Conservation (phyloP, 2,797 vertebrate genomes). For the Amniataba percoides region DNA sequence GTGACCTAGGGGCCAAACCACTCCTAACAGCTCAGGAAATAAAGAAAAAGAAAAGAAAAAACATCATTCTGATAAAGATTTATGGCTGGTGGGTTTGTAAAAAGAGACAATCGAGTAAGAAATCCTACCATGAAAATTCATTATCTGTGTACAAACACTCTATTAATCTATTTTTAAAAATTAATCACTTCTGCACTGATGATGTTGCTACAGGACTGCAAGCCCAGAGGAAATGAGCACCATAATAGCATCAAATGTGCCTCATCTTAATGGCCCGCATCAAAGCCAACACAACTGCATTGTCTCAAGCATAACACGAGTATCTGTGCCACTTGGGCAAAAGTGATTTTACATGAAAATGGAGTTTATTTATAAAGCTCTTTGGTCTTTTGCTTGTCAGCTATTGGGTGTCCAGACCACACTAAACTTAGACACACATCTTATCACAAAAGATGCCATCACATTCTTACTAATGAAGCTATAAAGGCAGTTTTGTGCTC, state of each 20-base stretch:
- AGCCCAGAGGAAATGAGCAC: slow-evolving; percentile 75
- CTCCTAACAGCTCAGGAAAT: neutral
- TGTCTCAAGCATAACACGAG: slow-evolving; percentile 63
- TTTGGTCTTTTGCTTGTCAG: slow-evolving; percentile 62
- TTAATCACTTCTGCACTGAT: slow-evolving; percentile 74
- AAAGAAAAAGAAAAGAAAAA: slow-evolving; percentile 1
- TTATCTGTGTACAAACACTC: slow-evolving; percentile 65
- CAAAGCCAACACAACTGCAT: slow-evolving; percentile 71
- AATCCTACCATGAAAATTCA: slow-evolving; percentile 53
- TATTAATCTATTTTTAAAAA: slow-evolving; percentile 79
- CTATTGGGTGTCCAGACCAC: slow-evolving; percentile 21
- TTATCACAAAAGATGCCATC: slow-evolving; percentile 41
- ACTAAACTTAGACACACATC: slow-evolving; percentile 34
- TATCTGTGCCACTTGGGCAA: slow-evolving; percentile 68
- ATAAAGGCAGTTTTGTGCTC: slow-evolving; percentile 1
- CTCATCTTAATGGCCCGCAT: slow-evolving; percentile 77
- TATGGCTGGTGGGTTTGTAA: slow-evolving; percentile 39
- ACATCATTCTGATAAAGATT: slow-evolving; percentile 47
- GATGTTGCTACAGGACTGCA: slow-evolving; percentile 69
- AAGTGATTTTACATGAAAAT: slow-evolving; percentile 71
- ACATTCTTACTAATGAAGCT: slow-evolving; percentile 17
- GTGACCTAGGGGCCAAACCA: slow-evolving; percentile 5
- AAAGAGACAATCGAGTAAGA: slow-evolving; percentile 24
- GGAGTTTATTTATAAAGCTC: slow-evolving; percentile 68
- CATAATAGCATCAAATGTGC: slow-evolving; percentile 78